Evolutionary conservation across 2,888 invertebrate species (phyloP), one percentile per base, ranked within the genome.

Genomic region (Trissolcus japonicus): DNA sequence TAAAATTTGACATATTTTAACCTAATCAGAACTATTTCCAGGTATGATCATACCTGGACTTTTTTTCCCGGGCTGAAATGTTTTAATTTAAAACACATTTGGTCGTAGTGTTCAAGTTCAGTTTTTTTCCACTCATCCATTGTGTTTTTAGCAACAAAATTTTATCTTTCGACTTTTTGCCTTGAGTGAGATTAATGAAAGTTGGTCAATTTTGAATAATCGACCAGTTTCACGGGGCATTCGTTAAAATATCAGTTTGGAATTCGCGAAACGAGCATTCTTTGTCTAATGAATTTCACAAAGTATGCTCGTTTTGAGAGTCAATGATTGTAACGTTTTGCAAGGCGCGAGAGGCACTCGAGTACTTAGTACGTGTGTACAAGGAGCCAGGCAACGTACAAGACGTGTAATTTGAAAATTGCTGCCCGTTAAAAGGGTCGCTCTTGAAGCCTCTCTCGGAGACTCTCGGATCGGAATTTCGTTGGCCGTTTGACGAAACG

Each of bases 401-500:
- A 61, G 67, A 62, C 56, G 61, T 61, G 61, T 74, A 74, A 68
- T 74, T 74, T 63, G 62, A 67, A 74, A 62, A 68, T 62, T 74
- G 62, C 54, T 68, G 62, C 56, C 67, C 40, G 59, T 62, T 68
- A 68, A 62, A 74, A 74, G 67, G 74, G 51, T 74, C 19, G 56
- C 54, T 66, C 55, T 65, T 73, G 55, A 66, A 65, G 73, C 25
- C 60, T 55, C 73, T 67, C 51, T 16, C 25, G 51, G 35, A 35
- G 35, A 55, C 19, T 25, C n/a, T 21, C 62, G 62, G 67, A 67
- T 74, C 61, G 67, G 62, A 67, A 74, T 67, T 74, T 74, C 21
- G 74, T 53, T 46, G 62, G 41, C 57, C 62, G 74, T 74, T 74
- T 67, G 74, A 67, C 74, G 75, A 68, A 68, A 68, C 57, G 72